These are phyloP conservation scores for Poliocrania exsul DNA, from an alignment of 2,797 vertebrate genomes.

Conservation along the genomic window DNA sequence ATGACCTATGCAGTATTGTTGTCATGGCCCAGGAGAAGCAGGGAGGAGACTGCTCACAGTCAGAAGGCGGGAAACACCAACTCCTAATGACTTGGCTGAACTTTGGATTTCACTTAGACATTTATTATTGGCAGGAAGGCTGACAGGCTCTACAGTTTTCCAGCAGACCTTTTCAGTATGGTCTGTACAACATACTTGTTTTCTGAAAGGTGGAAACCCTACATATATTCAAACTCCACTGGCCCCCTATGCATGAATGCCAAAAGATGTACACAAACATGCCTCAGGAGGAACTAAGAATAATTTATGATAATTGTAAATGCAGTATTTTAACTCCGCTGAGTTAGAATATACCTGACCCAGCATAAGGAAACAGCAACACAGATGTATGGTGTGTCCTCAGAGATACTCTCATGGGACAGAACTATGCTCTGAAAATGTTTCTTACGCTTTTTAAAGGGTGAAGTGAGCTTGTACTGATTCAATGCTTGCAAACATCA, in stretches of 20 bases:
- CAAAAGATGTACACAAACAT: background rate
- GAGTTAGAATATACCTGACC: background rate
- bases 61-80: background rate
- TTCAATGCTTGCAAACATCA: background rate
- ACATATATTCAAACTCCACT: background rate
- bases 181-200: background rate
- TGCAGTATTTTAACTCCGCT: background rate
- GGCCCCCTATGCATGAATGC: background rate
- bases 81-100: background rate
- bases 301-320: background rate
- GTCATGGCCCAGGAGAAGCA: background rate
- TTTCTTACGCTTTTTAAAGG: background rate
- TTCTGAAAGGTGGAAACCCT: background rate
- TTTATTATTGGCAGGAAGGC: background rate
- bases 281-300: background rate
- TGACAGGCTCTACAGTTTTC: background rate
- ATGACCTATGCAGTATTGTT: background rate
- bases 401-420: background rate
- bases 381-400: background rate
- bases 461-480: background rate
- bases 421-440: background rate
- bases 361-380: background rate
- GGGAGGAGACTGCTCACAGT: background rate
- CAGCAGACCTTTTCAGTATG: background rate
- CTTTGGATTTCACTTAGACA: background rate